Evolutionary conservation across 1,140 invertebrate species (phyloP).

Genomic region (Drosophila rufa): DNA sequence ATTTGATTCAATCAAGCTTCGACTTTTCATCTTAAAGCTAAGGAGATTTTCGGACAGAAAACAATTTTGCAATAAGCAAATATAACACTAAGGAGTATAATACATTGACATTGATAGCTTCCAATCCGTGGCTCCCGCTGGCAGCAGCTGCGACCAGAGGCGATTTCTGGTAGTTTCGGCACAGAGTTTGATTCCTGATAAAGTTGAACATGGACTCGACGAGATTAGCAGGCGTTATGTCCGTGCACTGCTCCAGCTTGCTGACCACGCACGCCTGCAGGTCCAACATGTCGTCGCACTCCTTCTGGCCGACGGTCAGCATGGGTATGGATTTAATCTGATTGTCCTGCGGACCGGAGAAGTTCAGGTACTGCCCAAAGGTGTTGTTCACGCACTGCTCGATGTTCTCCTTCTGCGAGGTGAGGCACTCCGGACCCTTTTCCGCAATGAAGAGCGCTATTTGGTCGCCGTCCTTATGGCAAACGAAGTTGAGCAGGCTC

Average conservation of each 20-base stretch:
- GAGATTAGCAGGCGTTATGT: constrained; percentile 92
- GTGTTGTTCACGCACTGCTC: constrained; percentile 89
- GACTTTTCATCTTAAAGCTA: constrained; percentile 36
- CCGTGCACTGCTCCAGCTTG: constrained; percentile 88
- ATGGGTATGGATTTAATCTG: constrained; percentile 71
- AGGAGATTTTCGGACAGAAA: constrained; percentile 14
- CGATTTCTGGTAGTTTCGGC: constrained; percentile 65
- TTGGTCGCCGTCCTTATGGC: constrained; percentile 92
- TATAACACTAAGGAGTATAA: constrained; percentile 3
- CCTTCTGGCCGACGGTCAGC: constrained; percentile 69
- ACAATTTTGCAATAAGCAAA: constrained; percentile 6
- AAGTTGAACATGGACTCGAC: constrained; percentile 92
- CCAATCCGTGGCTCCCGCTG: constrained; percentile 1
- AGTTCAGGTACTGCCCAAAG: constrained; percentile 84
- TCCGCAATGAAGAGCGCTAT: constrained; percentile 93
- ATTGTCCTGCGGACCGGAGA: constrained; percentile 73
- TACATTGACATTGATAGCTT: background rate
- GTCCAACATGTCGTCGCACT: constrained; percentile 86
- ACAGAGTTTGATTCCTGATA: constrained; percentile 79
- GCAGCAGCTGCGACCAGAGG: constrained; percentile 28
- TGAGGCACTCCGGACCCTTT: constrained; percentile 90
- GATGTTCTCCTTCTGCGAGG: constrained; percentile 87
- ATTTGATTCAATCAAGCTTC: constrained; percentile 11
- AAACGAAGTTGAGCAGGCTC: constrained; percentile 90
- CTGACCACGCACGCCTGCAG: constrained; percentile 89